phyloP scores from a whole-genome alignment of 2,888 invertebrate species.

The Dicroscelio sp. region DNA sequence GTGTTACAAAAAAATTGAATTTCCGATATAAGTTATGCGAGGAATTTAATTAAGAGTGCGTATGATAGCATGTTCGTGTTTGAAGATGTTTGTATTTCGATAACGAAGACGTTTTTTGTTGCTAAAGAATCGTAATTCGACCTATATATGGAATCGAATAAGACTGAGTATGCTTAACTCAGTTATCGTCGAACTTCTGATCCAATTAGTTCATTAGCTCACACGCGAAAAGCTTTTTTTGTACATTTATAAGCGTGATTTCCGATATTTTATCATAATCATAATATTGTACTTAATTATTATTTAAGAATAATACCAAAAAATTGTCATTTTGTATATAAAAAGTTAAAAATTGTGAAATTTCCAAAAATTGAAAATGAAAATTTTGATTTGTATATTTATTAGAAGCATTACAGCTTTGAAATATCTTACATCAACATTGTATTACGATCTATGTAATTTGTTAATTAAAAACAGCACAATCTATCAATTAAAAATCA shows the following conservation, averaged over 20 bases:
- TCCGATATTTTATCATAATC: neutral
- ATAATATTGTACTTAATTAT: neutral
- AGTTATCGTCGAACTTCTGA: slow-evolving; percentile 74
- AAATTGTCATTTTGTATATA: neutral
- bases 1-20: neutral
- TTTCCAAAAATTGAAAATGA: no score
- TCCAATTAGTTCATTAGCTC: slow-evolving; percentile 73
- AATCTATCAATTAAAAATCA: no score
- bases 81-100: slow-evolving; percentile 54
- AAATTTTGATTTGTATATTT: neutral
- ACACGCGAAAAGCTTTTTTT: slow-evolving; percentile 59
- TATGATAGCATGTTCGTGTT: slow-evolving; percentile 34
- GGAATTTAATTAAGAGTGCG: neutral
- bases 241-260: slow-evolving; percentile 59
- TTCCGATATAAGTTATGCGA: neutral
- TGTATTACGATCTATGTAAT: no score
- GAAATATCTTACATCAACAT: no score
- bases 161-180: slow-evolving; percentile 72
- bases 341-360: neutral
- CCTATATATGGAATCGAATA: slow-evolving; percentile 71
- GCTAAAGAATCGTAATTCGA: slow-evolving; percentile 66
- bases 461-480: no score
- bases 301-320: neutral
- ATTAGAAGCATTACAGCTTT: no score
- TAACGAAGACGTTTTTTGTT: slow-evolving; percentile 63